Base-by-base conservation (phyloP, 2,113 vertebrate genomes). In the Phainopepla nitens region DNA sequence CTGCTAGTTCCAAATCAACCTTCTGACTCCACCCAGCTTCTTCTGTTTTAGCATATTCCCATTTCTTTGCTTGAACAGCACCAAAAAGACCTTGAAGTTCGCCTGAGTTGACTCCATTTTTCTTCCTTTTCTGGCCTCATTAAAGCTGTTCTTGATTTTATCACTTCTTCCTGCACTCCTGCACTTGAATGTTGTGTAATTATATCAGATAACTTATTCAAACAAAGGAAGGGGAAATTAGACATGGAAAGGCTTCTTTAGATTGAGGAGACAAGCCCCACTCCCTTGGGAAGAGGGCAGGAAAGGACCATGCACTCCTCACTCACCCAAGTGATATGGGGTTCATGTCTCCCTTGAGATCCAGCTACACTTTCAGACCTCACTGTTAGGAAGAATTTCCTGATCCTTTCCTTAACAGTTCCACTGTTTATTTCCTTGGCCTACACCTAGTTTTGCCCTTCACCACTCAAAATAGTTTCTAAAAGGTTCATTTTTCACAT, bases 121-220 rank as follows among this genome's bases (percentile, higher is more conserved):
- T 82, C 36, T 70, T 87, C 81, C 77, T 95, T 94, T 91, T 72
- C 85, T 95, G 70, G 78, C 81, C 57, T 93, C 87, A 87, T 89
- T 95, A 89, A 93, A 93, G 73, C 66, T 77, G 85, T 68, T 95
- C 78, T 93, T 93, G 87, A 96, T 95, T 95, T 96, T 96, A 96
- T 94, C 87, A 65, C 70, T 68, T 93, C 84, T 91, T 94, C 90
- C 81, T 75, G 77, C 41, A 84, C 72, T 95, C 82, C 90, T 89
- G 77, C 51, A 79, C 64, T 87, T 91, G 77, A 89, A 71, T 76
- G 94, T 84, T 89, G 64, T 13, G 25, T 80, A 93, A 93, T 84
- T 93, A 91, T 78, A 91, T 81, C 78, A 94, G 87, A 93, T 94
- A 94, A 84, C 77, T 35, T 90, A 79, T 66, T 82, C 61, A 89